Percentiles rank a stretch among this genome's conserved stretches.
Conservation (phyloP, 2,888 invertebrate genomes). For the Tachina grossa region DNA sequence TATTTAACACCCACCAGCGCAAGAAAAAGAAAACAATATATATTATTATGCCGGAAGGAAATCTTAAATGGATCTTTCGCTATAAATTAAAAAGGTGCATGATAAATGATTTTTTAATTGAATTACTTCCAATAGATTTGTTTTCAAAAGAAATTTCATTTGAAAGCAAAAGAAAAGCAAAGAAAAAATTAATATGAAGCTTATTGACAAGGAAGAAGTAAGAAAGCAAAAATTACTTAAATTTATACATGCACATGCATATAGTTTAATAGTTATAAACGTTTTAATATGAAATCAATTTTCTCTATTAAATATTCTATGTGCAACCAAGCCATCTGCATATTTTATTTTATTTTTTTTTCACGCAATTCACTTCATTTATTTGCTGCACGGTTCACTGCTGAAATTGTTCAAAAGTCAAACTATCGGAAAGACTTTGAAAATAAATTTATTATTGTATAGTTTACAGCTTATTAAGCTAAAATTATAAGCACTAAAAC, state of each 20-base stretch:
- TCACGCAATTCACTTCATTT: not conserved
- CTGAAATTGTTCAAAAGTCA: not conserved
- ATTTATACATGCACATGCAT: too few species aligned
- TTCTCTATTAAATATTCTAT: too few species aligned
- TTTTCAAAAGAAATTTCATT: slow-evolving; percentile 12
- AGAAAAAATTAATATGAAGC: not conserved
- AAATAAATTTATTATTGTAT: slow-evolving; percentile 14
- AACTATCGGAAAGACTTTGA: not conserved
- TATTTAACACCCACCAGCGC: not conserved
- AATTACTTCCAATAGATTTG: slow-evolving; percentile 46
- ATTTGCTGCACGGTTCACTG: slow-evolving; percentile 2
- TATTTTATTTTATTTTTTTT: not conserved
- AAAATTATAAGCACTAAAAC: slow-evolving; percentile 14
- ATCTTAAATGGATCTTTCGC: slow-evolving; percentile 12
- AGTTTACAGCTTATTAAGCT: slow-evolving; percentile 45
- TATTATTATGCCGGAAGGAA: not conserved
- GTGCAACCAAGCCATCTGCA: too few species aligned
- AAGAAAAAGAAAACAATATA: not conserved
- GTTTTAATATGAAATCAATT: too few species aligned
- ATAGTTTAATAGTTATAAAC: too few species aligned
- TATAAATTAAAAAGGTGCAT: slow-evolving; percentile 6
- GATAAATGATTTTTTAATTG: slow-evolving; percentile 41
- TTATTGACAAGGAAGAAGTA: too few species aligned
- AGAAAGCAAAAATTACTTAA: not conserved
- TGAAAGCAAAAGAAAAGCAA: not conserved